Evolutionary conservation across 2,797 vertebrate species (phyloP).

Genomic region (Catharus ustulatus): DNA sequence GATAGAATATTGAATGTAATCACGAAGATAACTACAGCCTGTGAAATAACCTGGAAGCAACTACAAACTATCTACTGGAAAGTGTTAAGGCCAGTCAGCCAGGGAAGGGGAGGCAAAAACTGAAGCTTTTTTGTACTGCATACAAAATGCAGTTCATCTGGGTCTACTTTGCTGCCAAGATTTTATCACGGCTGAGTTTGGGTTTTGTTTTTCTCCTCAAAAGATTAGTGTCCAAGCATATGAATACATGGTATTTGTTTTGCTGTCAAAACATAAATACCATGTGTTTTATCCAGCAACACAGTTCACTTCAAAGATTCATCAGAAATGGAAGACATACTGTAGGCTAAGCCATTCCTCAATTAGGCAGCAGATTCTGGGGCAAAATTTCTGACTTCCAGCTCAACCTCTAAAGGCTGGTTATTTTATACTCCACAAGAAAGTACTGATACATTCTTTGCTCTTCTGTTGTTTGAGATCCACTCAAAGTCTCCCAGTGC

Average conservation of each 20-base stretch:
- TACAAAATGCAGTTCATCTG: conserved; percentile 59
- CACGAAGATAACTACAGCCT: neutral
- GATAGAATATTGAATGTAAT: neutral
- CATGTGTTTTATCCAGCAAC: conserved; percentile 2
- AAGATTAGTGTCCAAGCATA: conserved; percentile 50
- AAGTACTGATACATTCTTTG: neutral
- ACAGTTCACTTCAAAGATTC: conserved; percentile 8
- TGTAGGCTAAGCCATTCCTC: neutral
- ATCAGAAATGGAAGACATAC: neutral
- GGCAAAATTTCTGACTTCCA: conserved; percentile 5
- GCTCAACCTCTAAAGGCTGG: neutral
- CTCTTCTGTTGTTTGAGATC: conserved; percentile 9
- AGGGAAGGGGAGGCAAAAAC: conserved; percentile 29
- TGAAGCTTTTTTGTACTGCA: conserved; percentile 35
- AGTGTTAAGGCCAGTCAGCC: neutral
- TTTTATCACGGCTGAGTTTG: conserved; percentile 45
- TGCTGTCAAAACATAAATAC: conserved; percentile 48
- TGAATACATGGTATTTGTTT: conserved; percentile 48
- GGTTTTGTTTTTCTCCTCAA: conserved; percentile 57
- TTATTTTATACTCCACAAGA: conserved; percentile 10
- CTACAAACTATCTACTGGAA: neutral
- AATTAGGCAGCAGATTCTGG: neutral
- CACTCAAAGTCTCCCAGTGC: neutral
- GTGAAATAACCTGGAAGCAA: conserved; percentile 11
- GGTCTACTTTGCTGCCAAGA: conserved; percentile 51